Evolutionary conservation across 2,888 invertebrate genomes (phyloP), one percentile per base, ranked within the genome.

Genomic region (Melanotus villosus): DNA sequence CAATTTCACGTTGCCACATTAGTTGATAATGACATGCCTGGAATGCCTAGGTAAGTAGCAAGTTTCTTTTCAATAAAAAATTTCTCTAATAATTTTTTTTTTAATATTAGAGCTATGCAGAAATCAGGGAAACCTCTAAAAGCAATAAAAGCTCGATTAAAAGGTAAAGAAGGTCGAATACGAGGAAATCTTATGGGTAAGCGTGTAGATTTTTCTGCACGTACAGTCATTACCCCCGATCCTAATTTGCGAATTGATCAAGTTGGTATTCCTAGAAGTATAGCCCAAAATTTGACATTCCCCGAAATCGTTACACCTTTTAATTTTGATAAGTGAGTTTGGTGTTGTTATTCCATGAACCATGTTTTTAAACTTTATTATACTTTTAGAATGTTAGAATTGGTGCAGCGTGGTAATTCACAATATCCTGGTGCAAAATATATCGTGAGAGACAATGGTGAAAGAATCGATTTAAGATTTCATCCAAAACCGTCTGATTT

Each of bases 121-220:
- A 99, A 99, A 85, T 98, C 98, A 0, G 99, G 99, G 2, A 94
- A 99, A 83, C 99, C 99, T 0, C 86, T 99, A 6, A 99, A 99
- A 87, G 98, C 99, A 0, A 89, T 99, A 59, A 99, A 99, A 84
- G 96, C 98, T 2, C 90, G 99, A 50, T 84, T 96, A 56, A 99
- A 99, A 86, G 98, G 99, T 16, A 99, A 99, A 83, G 99, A 99
- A 90, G 99, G 99, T 0, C 90, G 99, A 80, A 99, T 99, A 80
- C 90, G 99, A 85, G 99, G 99, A 79, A 99, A 99, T 85, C 90
- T 99, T 79, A 99, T 99, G 99, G 99, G 99, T 62, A 99, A 99
- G 84, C 97, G 99, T 88, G 99, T 99, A 0, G 99, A 99, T 83
- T 99, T 99, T 84, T 99, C 99, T 0, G 99, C 98, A 3, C 93